These are phyloP conservation scores for Blastomussa wellsi DNA, from an alignment of 92 coral and sea anemone genomes.

Conservation along the genomic window DNA sequence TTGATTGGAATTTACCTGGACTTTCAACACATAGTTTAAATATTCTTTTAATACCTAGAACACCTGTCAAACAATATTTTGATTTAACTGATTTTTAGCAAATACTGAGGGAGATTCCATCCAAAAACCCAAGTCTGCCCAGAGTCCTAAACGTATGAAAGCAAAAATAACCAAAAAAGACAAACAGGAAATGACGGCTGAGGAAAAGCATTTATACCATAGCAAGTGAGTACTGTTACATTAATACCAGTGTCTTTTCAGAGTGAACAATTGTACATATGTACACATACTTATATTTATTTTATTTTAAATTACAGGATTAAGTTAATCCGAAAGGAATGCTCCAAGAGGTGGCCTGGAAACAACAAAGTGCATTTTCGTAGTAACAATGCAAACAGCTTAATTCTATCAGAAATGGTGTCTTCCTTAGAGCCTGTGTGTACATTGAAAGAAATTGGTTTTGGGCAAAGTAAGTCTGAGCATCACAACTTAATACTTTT, in stretches of 20 bases:
- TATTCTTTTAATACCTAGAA: background rate
- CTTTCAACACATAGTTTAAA: conserved; percentile 14
- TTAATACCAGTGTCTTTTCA: background rate
- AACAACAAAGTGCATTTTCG: conserved; percentile 42
- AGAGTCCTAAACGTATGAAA: conserved; percentile 21
- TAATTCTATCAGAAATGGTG: conserved; percentile 46
- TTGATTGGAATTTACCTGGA: no score
- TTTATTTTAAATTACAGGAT: background rate
- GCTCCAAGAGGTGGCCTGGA: conserved; percentile 49
- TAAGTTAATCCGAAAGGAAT: background rate
- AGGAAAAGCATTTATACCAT: conserved; percentile 25
- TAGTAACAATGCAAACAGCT: conserved; percentile 30
- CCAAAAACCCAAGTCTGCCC: background rate
- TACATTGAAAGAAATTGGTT: conserved; percentile 42
- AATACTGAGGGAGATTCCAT: background rate
- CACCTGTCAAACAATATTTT: background rate
- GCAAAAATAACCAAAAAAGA: conserved; percentile 37
- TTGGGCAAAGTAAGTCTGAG: conserved; percentile 54
- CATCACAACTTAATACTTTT: no score
- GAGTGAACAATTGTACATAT: background rate
- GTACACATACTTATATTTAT: background rate
- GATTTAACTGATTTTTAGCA: conserved; percentile 1
- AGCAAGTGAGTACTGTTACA: conserved; percentile 27
- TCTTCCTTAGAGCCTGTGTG: conserved; percentile 27
- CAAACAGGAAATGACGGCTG: conserved; percentile 28